Percentiles rank a stretch among this genome's conserved stretches.
Evolutionary conservation across 2,888 invertebrate species (phyloP).

Genomic region (Amiota mariae): DNA sequence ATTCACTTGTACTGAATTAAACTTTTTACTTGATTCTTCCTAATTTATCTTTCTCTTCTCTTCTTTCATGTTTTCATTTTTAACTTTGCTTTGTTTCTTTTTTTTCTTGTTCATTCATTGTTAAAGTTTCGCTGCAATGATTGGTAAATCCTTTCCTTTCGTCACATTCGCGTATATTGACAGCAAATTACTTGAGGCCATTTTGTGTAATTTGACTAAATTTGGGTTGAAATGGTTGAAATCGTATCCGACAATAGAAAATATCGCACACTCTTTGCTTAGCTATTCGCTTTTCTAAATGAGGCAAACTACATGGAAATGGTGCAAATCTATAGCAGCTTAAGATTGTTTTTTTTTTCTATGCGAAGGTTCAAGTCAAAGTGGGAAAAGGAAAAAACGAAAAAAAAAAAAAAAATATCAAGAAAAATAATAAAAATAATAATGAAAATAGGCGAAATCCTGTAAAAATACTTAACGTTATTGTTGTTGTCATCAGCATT

Average conservation of each 20-base stretch:
- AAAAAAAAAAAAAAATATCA: not conserved
- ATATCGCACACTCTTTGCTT: no score
- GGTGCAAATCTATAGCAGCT: no score
- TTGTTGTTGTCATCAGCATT: not conserved
- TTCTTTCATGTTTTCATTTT: no score
- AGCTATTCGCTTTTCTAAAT: no score
- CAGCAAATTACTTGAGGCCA: constrained; percentile 7
- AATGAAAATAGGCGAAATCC: not conserved
- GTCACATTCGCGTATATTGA: constrained; percentile 8
- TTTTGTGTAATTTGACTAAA: constrained; percentile 20
- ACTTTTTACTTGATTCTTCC: no score
- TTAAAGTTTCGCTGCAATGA: no score
- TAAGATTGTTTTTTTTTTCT: constrained; percentile 4
- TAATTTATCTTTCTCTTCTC: no score
- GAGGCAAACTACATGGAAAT: no score
- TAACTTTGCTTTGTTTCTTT: no score
- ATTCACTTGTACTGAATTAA: no score
- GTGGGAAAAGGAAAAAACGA: not conserved
- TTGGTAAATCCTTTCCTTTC: not conserved
- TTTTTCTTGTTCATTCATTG: no score
- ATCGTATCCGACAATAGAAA: not conserved
- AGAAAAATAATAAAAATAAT: not conserved
- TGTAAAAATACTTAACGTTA: not conserved
- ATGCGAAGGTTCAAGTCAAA: no score
- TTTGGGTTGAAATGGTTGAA: not conserved